These are phyloP conservation scores for Amphipoea oculea DNA, from an alignment of 2,888 invertebrate species.

Conservation along the genomic window DNA sequence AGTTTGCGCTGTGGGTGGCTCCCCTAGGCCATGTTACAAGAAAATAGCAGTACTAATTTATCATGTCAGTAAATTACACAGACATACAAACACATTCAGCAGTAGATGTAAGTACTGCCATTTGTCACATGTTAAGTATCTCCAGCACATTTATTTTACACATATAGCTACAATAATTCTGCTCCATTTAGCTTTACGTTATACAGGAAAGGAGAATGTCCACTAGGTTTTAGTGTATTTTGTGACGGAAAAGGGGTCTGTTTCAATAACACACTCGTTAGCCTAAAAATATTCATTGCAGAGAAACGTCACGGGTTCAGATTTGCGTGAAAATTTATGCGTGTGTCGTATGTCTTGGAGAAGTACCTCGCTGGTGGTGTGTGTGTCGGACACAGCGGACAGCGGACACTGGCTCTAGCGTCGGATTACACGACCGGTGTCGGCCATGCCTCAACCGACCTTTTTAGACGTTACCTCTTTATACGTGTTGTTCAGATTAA, in stretches of 20 bases:
- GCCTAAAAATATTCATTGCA: slow-evolving; percentile 73
- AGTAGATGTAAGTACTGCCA: slow-evolving; percentile 40
- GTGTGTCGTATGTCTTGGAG: slow-evolving; percentile 77
- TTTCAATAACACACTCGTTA: slow-evolving; percentile 69
- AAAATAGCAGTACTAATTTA: slow-evolving; percentile 34
- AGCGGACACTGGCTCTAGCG: slow-evolving; percentile 36
- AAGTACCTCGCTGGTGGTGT: slow-evolving; percentile 74
- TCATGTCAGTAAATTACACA: slow-evolving; percentile 48
- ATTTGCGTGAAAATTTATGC: slow-evolving; percentile 84
- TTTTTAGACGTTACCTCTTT: slow-evolving; percentile 63
- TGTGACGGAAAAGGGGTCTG: slow-evolving; percentile 25
- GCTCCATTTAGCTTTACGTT: slow-evolving; percentile 45
- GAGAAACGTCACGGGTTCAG: slow-evolving; percentile 73
- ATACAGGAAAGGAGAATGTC: slow-evolving; percentile 31
- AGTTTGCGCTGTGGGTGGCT: not conserved
- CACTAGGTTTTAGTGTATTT: slow-evolving; percentile 29
- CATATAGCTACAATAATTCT: slow-evolving; percentile 48
- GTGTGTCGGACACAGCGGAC: slow-evolving; percentile 66
- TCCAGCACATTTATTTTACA: slow-evolving; percentile 42
- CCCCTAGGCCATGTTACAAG: slow-evolving; percentile 13
- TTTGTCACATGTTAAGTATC: slow-evolving; percentile 55
- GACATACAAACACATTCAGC: slow-evolving; percentile 37
- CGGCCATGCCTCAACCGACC: slow-evolving; percentile 60
- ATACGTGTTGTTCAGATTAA: slow-evolving; percentile 55
- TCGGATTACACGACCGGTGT: slow-evolving; percentile 69